Percentiles rank a stretch among this genome's conserved stretches.
phyloP scores from a whole-genome alignment of 2,113 vertebrate genomes.

The Grus americana region DNA sequence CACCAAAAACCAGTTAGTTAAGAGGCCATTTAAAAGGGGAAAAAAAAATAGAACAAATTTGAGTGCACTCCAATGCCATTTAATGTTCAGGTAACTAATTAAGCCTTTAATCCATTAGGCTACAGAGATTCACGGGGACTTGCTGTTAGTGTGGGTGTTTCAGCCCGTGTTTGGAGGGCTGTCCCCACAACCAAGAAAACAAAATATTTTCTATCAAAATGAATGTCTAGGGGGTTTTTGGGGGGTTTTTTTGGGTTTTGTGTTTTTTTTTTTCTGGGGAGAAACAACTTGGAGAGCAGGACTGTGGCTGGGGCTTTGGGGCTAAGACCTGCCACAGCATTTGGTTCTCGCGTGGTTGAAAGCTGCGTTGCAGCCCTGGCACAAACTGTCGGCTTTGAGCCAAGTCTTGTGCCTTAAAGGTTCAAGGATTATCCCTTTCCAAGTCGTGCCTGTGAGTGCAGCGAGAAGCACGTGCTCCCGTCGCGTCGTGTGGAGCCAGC shows the following conservation, averaged over 20 bases:
- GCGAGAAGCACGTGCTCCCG: fast-evolving
- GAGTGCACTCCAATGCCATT: neutral
- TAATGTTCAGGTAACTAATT: slow-evolving; percentile 29
- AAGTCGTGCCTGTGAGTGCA: neutral
- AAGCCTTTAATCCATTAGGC: neutral
- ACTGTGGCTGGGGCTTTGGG: neutral
- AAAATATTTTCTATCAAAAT: neutral
- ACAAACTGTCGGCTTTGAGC: neutral
- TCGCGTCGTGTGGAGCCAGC: fast-evolving
- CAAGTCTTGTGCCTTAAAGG: neutral
- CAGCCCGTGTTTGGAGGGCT: neutral
- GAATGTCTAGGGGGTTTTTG: neutral
- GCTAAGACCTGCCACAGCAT: fast-evolving
- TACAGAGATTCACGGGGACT: neutral
- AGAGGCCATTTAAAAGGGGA: neutral
- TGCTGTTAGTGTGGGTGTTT: neutral
- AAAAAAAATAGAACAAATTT: neutral
- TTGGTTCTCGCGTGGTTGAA: neutral
- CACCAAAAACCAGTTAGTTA: neutral
- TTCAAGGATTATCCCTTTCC: neutral
- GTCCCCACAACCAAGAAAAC: neutral
- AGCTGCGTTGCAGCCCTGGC: neutral
- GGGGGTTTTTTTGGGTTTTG: no score
- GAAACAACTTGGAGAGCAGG: neutral
- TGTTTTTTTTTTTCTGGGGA: neutral